Evolutionary conservation across 92 coral and sea anemone species (phyloP).

Genomic region (Nematostella vectensis): DNA sequence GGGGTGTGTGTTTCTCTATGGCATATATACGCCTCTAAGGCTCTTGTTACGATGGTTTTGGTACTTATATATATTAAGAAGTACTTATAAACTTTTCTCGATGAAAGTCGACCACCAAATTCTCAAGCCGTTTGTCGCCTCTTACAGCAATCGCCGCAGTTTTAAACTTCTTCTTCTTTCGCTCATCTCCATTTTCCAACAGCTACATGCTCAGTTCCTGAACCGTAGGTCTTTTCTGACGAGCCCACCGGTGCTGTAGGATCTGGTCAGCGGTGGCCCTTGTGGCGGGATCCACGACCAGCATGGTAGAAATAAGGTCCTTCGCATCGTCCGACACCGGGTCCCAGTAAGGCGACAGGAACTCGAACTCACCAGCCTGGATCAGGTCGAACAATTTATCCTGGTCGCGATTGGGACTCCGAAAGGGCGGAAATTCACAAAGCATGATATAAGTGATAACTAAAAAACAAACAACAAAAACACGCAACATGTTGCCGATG

Average conservation of each 20-base stretch:
- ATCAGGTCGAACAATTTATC: slow-evolving; percentile 92
- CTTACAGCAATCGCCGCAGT: slow-evolving; percentile 88
- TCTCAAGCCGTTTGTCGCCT: slow-evolving; percentile 76
- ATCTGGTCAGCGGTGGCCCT: slow-evolving; percentile 75
- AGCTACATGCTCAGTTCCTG: slow-evolving; percentile 30
- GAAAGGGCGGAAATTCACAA: slow-evolving; percentile 99
- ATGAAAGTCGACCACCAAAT: slow-evolving; percentile 74
- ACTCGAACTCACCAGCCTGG: slow-evolving; percentile 81
- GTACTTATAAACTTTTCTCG: slow-evolving; percentile 77
- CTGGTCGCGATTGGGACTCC: slow-evolving; percentile 93
- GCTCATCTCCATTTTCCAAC: slow-evolving; percentile 20
- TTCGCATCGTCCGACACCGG: slow-evolving; percentile 71
- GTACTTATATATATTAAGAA: not conserved
- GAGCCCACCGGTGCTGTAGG: slow-evolving; percentile 74
- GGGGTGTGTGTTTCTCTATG: no score
- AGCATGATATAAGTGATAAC: slow-evolving; percentile 96
- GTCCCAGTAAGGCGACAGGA: slow-evolving; percentile 97
- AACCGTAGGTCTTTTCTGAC: slow-evolving; percentile 30
- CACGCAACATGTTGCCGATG: no score
- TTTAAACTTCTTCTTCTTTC: slow-evolving; percentile 49
- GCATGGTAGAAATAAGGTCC: slow-evolving; percentile 67
- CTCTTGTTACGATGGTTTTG: no score
- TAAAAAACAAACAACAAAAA: no score
- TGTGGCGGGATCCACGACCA: slow-evolving; percentile 55
- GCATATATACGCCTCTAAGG: no score